Conservation (phyloP, 2,113 vertebrate species). For the Noctilio leporinus region DNA sequence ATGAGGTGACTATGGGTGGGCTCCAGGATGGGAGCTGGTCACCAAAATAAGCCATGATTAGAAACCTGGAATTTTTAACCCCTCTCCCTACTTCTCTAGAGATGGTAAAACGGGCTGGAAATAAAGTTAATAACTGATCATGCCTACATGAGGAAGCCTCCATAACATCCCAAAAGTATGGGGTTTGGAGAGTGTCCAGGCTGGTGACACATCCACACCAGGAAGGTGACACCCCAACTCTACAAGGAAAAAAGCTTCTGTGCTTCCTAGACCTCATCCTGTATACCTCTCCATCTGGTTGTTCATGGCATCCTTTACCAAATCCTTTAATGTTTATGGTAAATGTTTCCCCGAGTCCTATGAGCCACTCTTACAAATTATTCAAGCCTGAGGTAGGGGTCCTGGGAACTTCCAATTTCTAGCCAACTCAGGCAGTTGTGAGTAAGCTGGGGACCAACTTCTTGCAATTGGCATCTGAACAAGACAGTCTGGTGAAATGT, state of each 20-base stretch:
- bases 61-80: neutral
- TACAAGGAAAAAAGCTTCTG: neutral
- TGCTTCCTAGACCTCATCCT: neutral
- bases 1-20: neutral
- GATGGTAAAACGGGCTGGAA: neutral
- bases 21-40: neutral
- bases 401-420: neutral
- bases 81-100: neutral
- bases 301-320: neutral
- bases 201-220: neutral
- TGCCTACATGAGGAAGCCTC: neutral
- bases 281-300: neutral
- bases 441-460: neutral
- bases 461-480: neutral
- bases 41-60: neutral
- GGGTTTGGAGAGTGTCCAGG: neutral
- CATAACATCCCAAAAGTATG: neutral
- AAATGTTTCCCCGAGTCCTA: neutral
- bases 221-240: neutral
- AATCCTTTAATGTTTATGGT: neutral
- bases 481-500: neutral
- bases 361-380: neutral
- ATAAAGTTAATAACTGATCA: neutral
- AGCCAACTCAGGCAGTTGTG: neutral
- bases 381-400: neutral